Base-by-base conservation (phyloP, 2,888 invertebrate species). In the Melanotus villosus region DNA sequence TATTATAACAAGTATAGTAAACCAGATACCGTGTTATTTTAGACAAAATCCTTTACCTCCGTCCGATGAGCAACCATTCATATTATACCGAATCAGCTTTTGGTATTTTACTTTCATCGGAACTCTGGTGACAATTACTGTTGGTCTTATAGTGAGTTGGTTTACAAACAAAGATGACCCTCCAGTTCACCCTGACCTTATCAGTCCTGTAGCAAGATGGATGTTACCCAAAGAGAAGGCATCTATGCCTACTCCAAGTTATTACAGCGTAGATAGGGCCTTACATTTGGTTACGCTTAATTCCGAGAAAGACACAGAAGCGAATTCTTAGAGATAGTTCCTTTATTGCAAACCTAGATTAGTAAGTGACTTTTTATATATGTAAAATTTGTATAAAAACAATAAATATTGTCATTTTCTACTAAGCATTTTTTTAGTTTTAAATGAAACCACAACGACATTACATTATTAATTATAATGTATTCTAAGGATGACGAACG, bases 101-200 rank as follows among this genome's bases (percentile, higher is more conserved):
- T 76, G 75, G 45, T 76, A 75, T 34, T 76, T 71, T 21, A 32
- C 56, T 16, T 16, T 66, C 0, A 16, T 71, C 1, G 67, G 69
- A 18, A 58, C 63, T n/a, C 16, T 54, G 19, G 36, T 66, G 0
- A 64, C 64, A 30, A 21, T 73, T 19, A 7, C 63, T 6, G 47
- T 73, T 9, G 73, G 71, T 0, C 18, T 64, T 10, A 50, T 71
- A 7, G 69, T 73, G 5, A 71, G 71, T 67, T 65, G 59, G 36
- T 58, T 67, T 12, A 73, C 71, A 23, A 67, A 60, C 16, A 63
- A 60, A 26, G 86, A 88, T 74, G 84, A 88, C 0, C 84, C 86
- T n/a, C 87, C 88, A 7, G 85, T 90, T 73, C 87, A 90, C 77
- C 89, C 88, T 5, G 88, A 89, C 64, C 87, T 89, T 36, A 87